Conservation (phyloP, 2,888 invertebrate species). For the Lepetodrilus schrolli region DNA sequence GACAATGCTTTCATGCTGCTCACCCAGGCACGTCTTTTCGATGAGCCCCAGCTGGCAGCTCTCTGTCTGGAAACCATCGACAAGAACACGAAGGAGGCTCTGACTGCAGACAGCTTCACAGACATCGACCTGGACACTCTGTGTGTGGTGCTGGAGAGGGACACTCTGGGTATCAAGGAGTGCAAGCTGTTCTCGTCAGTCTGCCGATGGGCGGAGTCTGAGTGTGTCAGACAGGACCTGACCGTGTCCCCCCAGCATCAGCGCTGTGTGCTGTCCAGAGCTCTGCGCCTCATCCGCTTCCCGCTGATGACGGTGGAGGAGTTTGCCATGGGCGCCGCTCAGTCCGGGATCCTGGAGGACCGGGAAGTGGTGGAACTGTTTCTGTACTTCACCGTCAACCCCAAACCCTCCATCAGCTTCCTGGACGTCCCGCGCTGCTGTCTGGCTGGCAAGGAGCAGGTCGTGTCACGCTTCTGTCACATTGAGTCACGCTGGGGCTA, state of each 20-base stretch:
- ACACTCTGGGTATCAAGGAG: conserved; percentile 86
- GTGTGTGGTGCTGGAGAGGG: conserved; percentile 84
- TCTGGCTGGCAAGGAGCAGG: conserved; percentile 86
- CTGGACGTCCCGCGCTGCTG: conserved; percentile 82
- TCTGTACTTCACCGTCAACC: conserved; percentile 80
- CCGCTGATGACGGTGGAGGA: conserved; percentile 90
- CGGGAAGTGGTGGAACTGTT: conserved; percentile 82
- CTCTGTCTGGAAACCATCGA: conserved; percentile 88
- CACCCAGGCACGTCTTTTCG: conserved; percentile 85
- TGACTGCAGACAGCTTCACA: conserved; percentile 86
- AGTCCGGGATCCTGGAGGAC: conserved; percentile 84
- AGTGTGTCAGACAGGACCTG: conserved; percentile 82
- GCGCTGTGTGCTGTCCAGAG: conserved; percentile 82
- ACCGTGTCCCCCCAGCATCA: conserved; percentile 83
- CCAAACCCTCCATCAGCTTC: conserved; percentile 85
- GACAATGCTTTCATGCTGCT: conserved; percentile 89
- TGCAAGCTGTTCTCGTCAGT: conserved; percentile 83
- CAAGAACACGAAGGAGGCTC: conserved; percentile 86
- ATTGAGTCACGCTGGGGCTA: conserved; percentile 90
- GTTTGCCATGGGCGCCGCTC: conserved; percentile 81
- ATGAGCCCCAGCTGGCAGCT: conserved; percentile 87
- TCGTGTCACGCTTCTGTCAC: conserved; percentile 84
- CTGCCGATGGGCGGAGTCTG: conserved; percentile 76
- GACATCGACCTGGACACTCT: conserved; percentile 88
- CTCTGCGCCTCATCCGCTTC: conserved; percentile 85